These are phyloP conservation scores for cat (Felis catus) DNA, from an alignment of 2,113 vertebrate species.

Conservation along the genomic window DNA sequence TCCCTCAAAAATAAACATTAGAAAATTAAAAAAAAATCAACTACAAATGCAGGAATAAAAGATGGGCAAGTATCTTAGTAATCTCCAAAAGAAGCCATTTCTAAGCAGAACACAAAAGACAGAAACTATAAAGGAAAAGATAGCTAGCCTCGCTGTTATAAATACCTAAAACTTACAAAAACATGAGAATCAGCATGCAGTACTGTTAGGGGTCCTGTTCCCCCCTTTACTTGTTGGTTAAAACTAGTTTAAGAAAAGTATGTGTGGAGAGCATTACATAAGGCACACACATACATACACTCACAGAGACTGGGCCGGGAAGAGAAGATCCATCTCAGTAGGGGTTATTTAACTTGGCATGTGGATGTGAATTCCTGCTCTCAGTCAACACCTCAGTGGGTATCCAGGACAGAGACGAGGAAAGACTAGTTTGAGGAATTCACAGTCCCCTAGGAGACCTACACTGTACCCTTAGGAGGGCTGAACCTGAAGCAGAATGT, in stretches of 20 bases:
- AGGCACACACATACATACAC: neutral
- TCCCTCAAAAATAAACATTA: too few relatives aligned
- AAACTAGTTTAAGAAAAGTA: neutral
- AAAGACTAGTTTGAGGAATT: neutral
- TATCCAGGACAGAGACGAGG: neutral
- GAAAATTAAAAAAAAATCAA: neutral
- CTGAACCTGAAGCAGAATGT: neutral
- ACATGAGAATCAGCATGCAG: neutral
- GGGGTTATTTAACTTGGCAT: neutral
- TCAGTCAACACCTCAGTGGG: neutral
- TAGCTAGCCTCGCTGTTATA: neutral
- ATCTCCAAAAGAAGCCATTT: neutral
- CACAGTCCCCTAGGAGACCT: neutral
- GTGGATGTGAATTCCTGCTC: neutral
- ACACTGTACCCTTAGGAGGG: fast-evolving
- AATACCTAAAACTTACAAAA: neutral
- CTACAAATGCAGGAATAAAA: neutral
- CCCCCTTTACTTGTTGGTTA: neutral
- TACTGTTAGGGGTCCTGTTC: neutral
- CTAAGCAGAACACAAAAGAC: neutral
- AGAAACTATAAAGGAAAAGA: neutral
- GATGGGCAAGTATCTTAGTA: neutral
- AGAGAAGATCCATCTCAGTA: neutral
- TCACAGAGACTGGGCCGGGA: neutral
- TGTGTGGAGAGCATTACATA: neutral